Base-by-base conservation (phyloP, 2,797 vertebrate genomes). In the Chloroceryle inda region DNA sequence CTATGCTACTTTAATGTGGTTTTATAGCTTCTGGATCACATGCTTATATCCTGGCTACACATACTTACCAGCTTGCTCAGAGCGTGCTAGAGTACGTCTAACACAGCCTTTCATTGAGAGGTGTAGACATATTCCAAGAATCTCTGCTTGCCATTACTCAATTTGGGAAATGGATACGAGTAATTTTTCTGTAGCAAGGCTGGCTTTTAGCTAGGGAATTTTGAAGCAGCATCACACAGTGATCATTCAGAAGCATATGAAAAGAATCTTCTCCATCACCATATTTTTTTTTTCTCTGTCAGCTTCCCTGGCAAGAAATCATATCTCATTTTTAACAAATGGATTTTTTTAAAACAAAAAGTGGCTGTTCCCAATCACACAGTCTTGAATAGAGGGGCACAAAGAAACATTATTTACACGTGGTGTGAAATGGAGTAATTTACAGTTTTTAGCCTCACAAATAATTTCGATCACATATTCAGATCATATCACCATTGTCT, bases 401-500 rank as follows among this genome's bases (percentile, higher is more conserved):
- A 89, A 95, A 91, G 75, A 89, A 91, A 50, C 40, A 11, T 85
- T 95, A 91, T 94, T 89, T 96, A 69, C 67, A 85, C 61, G 62
- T 78, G n/a, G 62, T 91, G 66, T 94, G 93, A 94, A 95, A 89
- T 23, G 19, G 40, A 91, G 72, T 66, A 95, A 95, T 89, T 96
- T 91, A 84, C 10, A 10, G 76, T 29, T 94, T 94, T 85, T 89
- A 94, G 89, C 95, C 82, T 94, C 6, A 0, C 45, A 92, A 89
- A 95, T 97, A 95, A 95, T 95, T 96, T 95, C 68, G 85, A 74
- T 95, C 85, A 89, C 69, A 93, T 59, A 93, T 94, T 95, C 88
- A 95, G 79, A 89, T 62, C 45, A 78, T 86, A 96, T 56, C 13
- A 0, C 33, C 58, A 83, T 91, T 95, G 93, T 91, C 82, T 93